phyloP scores from a whole-genome alignment of 2,797 vertebrate genomes.

The Lagorchestes hirsutus region DNA sequence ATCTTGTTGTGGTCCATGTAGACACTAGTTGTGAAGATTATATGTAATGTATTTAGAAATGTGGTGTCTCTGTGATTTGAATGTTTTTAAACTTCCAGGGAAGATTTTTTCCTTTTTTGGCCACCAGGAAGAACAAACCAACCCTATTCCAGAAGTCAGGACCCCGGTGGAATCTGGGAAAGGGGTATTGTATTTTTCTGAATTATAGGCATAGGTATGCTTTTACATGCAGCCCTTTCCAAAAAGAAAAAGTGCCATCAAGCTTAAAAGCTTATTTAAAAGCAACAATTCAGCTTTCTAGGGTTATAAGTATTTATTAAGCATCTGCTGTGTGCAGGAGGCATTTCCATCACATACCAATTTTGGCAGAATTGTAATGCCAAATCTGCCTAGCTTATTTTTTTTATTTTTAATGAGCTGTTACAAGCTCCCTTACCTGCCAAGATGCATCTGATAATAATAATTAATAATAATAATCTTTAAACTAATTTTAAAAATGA shows the following conservation, averaged over 20 bases:
- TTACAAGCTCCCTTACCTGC: constrained; percentile 39
- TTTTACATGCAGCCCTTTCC: constrained; percentile 51
- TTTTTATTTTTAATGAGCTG: constrained; percentile 43
- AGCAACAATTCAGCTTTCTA: background rate
- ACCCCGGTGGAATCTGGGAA: constrained; percentile 29
- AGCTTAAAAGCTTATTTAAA: constrained; percentile 51
- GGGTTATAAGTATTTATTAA: constrained; percentile 46
- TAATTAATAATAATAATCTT: background rate
- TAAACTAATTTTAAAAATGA: constrained; percentile 53
- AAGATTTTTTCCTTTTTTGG: constrained; percentile 11
- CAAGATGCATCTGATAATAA: background rate
- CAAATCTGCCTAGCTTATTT: constrained; percentile 58
- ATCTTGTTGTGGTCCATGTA: constrained; percentile 4
- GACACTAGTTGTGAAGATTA: constrained; percentile 19
- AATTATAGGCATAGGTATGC: constrained; percentile 56
- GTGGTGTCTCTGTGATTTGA: constrained; percentile 43
- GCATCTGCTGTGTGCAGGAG: background rate
- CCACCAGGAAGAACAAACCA: constrained; percentile 6
- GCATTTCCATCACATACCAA: constrained; percentile 46
- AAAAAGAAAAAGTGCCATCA: constrained; percentile 56
- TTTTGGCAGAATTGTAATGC: constrained; percentile 44
- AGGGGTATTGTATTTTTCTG: constrained; percentile 54
- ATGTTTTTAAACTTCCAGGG: background rate
- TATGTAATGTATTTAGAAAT: constrained; percentile 44
- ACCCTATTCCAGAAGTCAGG: constrained; percentile 31